phyloP scores from a whole-genome alignment of 2,113 vertebrate species.

The Willisornis vidua region DNA sequence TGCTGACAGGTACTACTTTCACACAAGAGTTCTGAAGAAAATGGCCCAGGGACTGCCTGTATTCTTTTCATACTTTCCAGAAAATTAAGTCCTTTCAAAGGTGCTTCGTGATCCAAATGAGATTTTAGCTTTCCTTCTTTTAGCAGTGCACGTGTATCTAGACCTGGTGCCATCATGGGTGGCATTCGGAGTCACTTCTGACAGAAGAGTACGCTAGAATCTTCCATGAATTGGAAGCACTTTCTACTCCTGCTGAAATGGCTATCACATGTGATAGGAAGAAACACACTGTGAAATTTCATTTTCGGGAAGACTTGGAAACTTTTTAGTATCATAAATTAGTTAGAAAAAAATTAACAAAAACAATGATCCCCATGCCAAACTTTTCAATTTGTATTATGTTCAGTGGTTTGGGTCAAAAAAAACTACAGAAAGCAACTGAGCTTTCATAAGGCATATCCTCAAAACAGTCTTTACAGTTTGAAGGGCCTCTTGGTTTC shows the following conservation, averaged over 20 bases:
- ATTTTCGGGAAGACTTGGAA: neutral
- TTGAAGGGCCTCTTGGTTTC: neutral
- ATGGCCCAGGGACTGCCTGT: neutral
- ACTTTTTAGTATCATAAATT: neutral
- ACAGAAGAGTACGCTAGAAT: neutral
- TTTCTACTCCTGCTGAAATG: neutral
- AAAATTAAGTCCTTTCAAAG: neutral
- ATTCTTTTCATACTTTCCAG: neutral
- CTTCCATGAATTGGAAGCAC: neutral
- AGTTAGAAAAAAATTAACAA: neutral
- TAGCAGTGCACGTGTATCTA: neutral
- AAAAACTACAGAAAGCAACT: neutral
- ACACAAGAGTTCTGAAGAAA: neutral
- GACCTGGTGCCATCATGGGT: neutral
- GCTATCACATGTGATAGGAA: neutral
- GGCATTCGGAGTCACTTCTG: neutral
- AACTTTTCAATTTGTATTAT: neutral
- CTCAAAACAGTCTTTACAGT: neutral
- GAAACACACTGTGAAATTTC: neutral
- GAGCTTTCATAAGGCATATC: neutral
- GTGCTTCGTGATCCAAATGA: neutral
- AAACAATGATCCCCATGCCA: neutral
- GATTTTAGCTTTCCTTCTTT: neutral
- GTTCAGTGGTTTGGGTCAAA: neutral
- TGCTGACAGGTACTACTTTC: neutral